Evolutionary conservation across 1,140 invertebrate species (phyloP).

Genomic region (Scaptomyza graminum): DNA sequence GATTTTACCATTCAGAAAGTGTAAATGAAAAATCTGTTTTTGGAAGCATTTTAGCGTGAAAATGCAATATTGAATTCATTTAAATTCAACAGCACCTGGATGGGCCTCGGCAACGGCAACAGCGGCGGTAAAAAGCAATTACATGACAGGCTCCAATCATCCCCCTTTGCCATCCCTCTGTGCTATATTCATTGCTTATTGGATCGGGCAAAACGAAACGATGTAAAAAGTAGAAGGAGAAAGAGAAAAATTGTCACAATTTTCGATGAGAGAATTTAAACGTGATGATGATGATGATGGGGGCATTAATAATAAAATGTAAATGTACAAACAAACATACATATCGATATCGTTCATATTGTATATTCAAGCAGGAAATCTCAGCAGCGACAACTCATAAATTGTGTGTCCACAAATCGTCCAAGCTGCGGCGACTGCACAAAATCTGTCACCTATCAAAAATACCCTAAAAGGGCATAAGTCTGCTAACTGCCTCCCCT

Average conservation of each 20-base stretch:
- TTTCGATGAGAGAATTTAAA: constrained; percentile 52
- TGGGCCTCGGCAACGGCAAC: constrained; percentile 17
- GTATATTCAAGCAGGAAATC: constrained; percentile 31
- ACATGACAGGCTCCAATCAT: constrained; percentile 48
- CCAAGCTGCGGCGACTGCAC: constrained; percentile 47
- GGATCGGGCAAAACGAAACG: constrained; percentile 6
- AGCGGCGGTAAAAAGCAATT: constrained; percentile 69
- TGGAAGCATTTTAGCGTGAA: constrained; percentile 83
- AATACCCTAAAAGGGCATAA: constrained; percentile 83
- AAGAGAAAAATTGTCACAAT: constrained; percentile 56
- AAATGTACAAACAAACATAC: constrained; percentile 34
- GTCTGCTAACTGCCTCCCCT: too few relatives aligned
- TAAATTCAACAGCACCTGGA: constrained; percentile 72
- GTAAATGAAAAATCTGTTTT: constrained; percentile 84
- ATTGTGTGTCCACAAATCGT: constrained; percentile 69
- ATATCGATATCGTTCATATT: too few relatives aligned
- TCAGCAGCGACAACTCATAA: constrained; percentile 74
- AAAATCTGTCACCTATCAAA: constrained; percentile 83
- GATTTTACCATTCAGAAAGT: constrained; percentile 83
- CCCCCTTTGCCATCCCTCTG: neutral
- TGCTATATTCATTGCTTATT: constrained; percentile 29
- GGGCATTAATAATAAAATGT: constrained; percentile 74
- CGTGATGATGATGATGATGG: constrained; percentile 4
- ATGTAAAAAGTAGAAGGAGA: constrained; percentile 38
- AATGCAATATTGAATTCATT: constrained; percentile 84